These are phyloP conservation scores for Pachyuromys duprasi DNA, from an alignment of 2,797 vertebrate species.

Conservation along the genomic window DNA sequence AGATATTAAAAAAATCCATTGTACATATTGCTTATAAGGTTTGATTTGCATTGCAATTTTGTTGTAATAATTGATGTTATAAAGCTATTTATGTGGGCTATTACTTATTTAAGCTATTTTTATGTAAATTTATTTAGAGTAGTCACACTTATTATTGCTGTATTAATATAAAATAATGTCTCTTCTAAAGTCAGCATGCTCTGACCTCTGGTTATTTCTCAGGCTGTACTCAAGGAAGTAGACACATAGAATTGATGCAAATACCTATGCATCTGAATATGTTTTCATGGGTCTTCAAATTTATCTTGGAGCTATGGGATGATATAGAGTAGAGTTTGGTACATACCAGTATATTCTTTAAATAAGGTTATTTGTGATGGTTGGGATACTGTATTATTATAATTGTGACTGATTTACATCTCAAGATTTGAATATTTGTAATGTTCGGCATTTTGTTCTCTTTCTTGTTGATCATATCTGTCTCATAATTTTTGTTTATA, in stretches of 20 bases:
- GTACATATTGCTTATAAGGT: neutral
- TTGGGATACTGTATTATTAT: neutral
- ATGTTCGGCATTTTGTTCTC: slow-evolving; percentile 5
- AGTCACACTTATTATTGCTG: neutral
- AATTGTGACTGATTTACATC: neutral
- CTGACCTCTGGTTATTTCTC: neutral
- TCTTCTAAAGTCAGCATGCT: neutral
- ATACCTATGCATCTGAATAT: neutral
- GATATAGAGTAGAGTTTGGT: neutral
- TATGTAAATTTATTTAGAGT: neutral
- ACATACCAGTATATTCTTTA: neutral
- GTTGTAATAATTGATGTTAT: neutral
- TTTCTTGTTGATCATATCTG: neutral
- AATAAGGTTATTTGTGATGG: neutral
- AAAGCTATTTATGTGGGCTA: neutral
- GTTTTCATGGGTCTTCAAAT: slow-evolving; percentile 1
- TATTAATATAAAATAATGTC: neutral
- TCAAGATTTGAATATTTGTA: slow-evolving; percentile 26
- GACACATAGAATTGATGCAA: neutral
- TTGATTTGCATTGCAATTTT: neutral
- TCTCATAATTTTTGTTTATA: neutral
- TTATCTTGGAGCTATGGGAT: neutral
- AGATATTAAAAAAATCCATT: neutral
- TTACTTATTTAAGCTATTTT: slow-evolving; percentile 58
- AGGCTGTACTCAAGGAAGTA: neutral